Conservation (phyloP, 1,140 invertebrate genomes). For the Drosophila ambigua region DNA sequence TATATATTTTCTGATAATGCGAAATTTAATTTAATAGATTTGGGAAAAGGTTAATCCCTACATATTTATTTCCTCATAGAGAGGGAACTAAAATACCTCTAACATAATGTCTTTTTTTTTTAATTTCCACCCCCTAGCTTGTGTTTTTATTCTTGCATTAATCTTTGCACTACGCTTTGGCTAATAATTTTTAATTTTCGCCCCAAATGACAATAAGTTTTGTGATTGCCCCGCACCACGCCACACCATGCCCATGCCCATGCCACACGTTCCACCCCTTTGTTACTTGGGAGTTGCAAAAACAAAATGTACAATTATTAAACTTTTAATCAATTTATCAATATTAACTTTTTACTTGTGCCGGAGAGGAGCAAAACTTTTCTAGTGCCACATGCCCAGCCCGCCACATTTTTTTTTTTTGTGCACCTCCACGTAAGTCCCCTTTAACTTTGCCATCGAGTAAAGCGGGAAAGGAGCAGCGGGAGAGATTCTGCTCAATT, state of each 20-base stretch:
- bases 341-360: slow-evolving; percentile 76
- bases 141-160: not conserved
- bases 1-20: too few species aligned
- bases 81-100: too few species aligned
- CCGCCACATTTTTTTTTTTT: slow-evolving; percentile 38
- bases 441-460: slow-evolving; percentile 76
- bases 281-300: slow-evolving; percentile 4
- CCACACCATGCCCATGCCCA: too few species aligned
- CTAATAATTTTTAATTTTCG: slow-evolving; percentile 66
- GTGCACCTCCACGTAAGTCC: slow-evolving; percentile 17
- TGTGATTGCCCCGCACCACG: too few species aligned
- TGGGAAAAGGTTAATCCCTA: too few species aligned
- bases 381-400: slow-evolving; percentile 10
- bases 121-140: not conserved
- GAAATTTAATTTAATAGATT: too few species aligned
- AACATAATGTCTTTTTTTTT: too few species aligned
- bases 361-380: slow-evolving; percentile 23
- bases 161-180: slow-evolving; percentile 4
- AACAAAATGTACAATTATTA: slow-evolving; percentile 72
- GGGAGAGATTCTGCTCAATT: slow-evolving; percentile 65
- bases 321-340: slow-evolving; percentile 83
- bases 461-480: slow-evolving; percentile 13
- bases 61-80: too few species aligned
- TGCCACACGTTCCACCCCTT: too few species aligned
- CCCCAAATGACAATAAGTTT: slow-evolving; percentile 40